A percentile compares a stretch with the other conserved stretches of the same genome.
Evolutionary conservation across 2,888 invertebrate genomes (phyloP).

Genomic region (Calameuta pallipes): DNA sequence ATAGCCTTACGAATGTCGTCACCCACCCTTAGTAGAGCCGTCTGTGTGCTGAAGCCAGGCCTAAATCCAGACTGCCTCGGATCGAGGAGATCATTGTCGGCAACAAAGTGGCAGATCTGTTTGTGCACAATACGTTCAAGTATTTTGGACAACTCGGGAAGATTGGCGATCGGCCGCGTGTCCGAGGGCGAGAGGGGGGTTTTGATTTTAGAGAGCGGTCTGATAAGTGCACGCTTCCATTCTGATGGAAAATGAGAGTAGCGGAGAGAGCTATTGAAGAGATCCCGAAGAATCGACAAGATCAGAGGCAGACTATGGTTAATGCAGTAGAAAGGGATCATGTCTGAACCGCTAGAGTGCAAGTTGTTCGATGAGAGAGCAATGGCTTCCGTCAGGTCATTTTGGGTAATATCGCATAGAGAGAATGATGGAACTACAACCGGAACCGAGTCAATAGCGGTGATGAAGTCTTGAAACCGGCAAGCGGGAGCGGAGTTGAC

Average conservation of each 20-base stretch:
- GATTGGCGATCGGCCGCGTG: conserved; percentile 4
- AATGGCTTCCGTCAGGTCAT: no score
- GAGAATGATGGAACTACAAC: no score
- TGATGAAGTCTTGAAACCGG: no score
- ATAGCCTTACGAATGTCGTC: neutral
- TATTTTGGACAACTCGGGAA: neutral
- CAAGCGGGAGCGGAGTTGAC: no score
- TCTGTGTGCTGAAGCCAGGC: neutral
- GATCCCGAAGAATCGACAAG: no score
- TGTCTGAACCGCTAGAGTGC: no score
- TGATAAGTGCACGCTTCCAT: neutral
- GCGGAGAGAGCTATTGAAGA: neutral
- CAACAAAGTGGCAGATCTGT: no score
- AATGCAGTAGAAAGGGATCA: no score
- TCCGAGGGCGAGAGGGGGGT: neutral
- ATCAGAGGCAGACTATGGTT: no score
- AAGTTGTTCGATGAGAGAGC: no score
- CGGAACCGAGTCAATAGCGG: no score
- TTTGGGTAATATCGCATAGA: no score
- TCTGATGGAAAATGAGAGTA: neutral
- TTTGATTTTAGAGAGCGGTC: neutral
- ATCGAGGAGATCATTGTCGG: neutral
- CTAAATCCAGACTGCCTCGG: conserved; percentile 5
- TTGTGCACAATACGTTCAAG: neutral
- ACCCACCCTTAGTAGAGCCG: neutral